These are phyloP conservation scores for Blomia tropicalis DNA, from an alignment of 2,888 invertebrate genomes.

Conservation along the genomic window DNA sequence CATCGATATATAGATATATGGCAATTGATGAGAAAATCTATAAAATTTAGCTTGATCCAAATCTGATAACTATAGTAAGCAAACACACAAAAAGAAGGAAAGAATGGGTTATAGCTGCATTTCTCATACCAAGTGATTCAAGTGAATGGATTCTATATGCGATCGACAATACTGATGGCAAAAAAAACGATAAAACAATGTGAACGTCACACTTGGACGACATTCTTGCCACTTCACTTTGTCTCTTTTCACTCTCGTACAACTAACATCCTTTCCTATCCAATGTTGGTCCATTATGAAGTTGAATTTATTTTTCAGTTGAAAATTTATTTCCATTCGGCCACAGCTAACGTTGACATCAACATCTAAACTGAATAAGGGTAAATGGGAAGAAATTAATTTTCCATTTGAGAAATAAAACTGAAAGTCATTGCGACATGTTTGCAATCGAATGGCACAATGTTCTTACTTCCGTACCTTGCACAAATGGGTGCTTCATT, in stretches of 20 bases:
- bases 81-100: too few relatives aligned
- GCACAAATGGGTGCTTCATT: too few relatives aligned
- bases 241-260: too few relatives aligned
- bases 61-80: too few relatives aligned
- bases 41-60: background rate
- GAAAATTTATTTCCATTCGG: background rate
- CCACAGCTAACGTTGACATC: background rate
- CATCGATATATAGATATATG: too few relatives aligned
- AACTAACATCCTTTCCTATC: background rate
- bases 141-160: too few relatives aligned
- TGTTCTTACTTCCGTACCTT: slow-evolving; percentile 3
- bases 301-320: slow-evolving; percentile 3
- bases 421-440: too few relatives aligned
- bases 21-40: slow-evolving; percentile 12
- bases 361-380: background rate
- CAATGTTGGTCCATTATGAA: background rate
- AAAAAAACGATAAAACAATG: background rate
- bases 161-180: background rate
- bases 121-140: too few relatives aligned
- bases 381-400: background rate
- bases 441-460: background rate
- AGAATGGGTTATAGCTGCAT: too few relatives aligned
- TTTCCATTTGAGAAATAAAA: background rate
- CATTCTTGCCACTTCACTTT: too few relatives aligned
- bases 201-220: too few relatives aligned